Percentiles rank a stretch among this genome's conserved stretches.
Conservation (phyloP, 2,888 invertebrate genomes). For the Lasioglossum calceatum region DNA sequence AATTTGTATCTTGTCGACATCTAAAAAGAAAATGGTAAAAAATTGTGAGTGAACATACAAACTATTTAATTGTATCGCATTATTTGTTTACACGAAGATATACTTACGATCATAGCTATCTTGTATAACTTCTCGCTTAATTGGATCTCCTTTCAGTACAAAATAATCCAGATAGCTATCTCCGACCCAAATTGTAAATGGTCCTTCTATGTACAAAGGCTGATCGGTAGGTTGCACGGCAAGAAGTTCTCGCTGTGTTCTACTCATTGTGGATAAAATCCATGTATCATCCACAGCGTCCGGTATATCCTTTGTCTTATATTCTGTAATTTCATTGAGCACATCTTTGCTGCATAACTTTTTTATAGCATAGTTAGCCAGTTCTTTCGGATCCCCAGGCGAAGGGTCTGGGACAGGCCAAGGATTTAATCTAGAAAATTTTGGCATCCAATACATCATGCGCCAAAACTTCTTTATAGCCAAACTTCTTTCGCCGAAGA, state of each 20-base stretch:
- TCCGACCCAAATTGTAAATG: constrained; percentile 92
- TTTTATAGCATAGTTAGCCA: constrained; percentile 93
- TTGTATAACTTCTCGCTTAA: constrained; percentile 43
- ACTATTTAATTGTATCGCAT: neutral
- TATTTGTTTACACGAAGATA: neutral
- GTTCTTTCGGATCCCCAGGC: constrained; percentile 91
- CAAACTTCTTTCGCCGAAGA: constrained; percentile 92
- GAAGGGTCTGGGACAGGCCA: constrained; percentile 92
- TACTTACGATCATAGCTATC: constrained; percentile 88
- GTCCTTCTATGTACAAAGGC: constrained; percentile 93
- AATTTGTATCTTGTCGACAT: constrained; percentile 89
- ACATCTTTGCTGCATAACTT: constrained; percentile 94
- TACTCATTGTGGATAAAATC: constrained; percentile 95
- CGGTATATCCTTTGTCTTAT: constrained; percentile 89
- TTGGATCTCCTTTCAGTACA: constrained; percentile 88
- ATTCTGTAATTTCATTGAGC: constrained; percentile 88
- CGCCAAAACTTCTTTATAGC: constrained; percentile 91
- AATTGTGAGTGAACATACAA: neutral
- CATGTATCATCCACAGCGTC: constrained; percentile 95
- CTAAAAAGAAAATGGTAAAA: constrained; percentile 84
- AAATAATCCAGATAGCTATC: constrained; percentile 93
- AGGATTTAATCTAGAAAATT: constrained; percentile 95
- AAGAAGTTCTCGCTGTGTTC: constrained; percentile 90
- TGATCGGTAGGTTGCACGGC: constrained; percentile 87
- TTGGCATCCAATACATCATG: constrained; percentile 97